Conservation (phyloP, 2,797 vertebrate species). For the Gymnothorax javanicus region DNA sequence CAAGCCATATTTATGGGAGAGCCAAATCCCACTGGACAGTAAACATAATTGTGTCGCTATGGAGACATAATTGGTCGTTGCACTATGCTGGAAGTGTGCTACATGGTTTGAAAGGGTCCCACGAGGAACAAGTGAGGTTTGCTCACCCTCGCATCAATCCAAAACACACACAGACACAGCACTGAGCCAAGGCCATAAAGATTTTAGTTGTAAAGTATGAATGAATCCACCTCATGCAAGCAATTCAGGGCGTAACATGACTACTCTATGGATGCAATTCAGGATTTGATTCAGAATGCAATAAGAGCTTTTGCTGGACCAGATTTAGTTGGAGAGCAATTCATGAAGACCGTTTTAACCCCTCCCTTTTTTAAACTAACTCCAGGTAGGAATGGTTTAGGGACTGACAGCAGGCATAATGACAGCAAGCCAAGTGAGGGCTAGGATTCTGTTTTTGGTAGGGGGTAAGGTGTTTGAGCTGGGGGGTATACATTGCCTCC, state of each 20-base stretch:
- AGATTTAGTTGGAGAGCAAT: not conserved
- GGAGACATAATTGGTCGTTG: not conserved
- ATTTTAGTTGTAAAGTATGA: not conserved
- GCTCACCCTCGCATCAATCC: not conserved
- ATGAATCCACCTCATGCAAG: not conserved
- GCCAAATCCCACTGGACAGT: slow-evolving; percentile 7
- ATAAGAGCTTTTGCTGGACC: not conserved
- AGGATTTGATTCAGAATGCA: too few relatives aligned
- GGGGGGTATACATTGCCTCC: not conserved
- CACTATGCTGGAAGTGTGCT: not conserved
- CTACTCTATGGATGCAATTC: not conserved
- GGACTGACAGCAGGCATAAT: too few relatives aligned
- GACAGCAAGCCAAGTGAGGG: not conserved
- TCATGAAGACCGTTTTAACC: not conserved
- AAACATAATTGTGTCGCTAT: slow-evolving; percentile 29
- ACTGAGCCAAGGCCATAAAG: not conserved
- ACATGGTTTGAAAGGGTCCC: not conserved
- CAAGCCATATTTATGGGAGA: not conserved
- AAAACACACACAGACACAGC: not conserved
- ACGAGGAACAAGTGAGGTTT: not conserved
- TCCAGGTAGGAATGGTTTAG: too few relatives aligned
- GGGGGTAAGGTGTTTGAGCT: too few relatives aligned
- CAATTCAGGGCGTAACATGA: not conserved
- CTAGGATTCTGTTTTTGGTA: too few relatives aligned
- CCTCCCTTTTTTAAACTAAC: too few relatives aligned